phyloP scores from a whole-genome alignment of 2,888 invertebrate species.

The Rosalia funebris region DNA sequence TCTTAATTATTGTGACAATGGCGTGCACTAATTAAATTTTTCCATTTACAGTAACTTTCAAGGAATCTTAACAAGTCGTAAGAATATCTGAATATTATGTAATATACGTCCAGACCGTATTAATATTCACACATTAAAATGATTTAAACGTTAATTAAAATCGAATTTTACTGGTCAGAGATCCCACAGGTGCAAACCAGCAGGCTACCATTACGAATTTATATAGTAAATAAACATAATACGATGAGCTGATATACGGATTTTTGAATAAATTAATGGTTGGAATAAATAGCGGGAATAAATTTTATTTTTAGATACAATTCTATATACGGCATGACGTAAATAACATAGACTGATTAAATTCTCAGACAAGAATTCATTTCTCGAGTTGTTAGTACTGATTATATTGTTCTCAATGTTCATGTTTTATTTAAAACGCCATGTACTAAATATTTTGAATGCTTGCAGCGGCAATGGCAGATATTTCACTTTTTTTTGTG shows the following conservation, averaged over 20 bases:
- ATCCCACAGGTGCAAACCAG: slow-evolving; percentile 16
- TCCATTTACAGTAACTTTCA: background rate
- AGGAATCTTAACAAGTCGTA: background rate
- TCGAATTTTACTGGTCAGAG: slow-evolving; percentile 8
- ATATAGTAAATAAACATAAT: background rate
- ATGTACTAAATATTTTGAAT: slow-evolving; percentile 7
- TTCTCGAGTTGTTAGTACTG: background rate
- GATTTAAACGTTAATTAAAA: slow-evolving; percentile 10
- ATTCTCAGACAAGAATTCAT: slow-evolving; percentile 24
- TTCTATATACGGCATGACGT: too few species aligned
- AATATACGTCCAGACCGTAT: slow-evolving; percentile 3
- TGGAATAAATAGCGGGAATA: background rate
- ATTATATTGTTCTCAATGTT: slow-evolving; percentile 19
- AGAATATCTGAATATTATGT: background rate
- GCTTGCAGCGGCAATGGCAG: slow-evolving; percentile 8
- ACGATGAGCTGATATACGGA: background rate
- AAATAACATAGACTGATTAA: slow-evolving; percentile 1
- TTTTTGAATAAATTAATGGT: slow-evolving; percentile 2
- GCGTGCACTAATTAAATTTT: background rate
- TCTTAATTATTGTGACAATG: too few species aligned
- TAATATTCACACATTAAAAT: slow-evolving; percentile 10
- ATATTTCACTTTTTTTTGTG: slow-evolving; percentile 17
- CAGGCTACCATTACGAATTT: slow-evolving; percentile 4
- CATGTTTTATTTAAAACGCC: slow-evolving; percentile 23
- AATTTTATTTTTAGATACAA: too few species aligned